These are phyloP conservation scores for Caradrina kadenii DNA, from an alignment of 2,888 invertebrate species.

Conservation along the genomic window DNA sequence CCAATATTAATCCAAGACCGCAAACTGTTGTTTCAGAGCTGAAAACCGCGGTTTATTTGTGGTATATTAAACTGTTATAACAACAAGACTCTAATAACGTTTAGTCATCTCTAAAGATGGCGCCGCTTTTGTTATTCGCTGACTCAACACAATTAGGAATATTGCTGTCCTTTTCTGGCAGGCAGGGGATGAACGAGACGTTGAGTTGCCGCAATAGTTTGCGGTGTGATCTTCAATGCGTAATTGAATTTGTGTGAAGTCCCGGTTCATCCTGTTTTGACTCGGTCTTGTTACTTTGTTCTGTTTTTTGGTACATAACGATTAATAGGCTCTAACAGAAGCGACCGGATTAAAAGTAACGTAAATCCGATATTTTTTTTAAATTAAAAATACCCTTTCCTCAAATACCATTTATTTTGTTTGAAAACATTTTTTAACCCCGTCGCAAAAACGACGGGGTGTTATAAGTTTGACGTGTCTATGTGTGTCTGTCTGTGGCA, in stretches of 20 bases:
- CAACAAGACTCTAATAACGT: slow-evolving; percentile 33
- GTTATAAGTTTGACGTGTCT: no score
- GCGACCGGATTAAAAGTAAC: no score
- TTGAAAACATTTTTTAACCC: no score
- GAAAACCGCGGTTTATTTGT: slow-evolving; percentile 43
- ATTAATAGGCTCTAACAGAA: background rate
- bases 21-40: slow-evolving; percentile 28
- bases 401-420: no score
- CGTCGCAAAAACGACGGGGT: no score
- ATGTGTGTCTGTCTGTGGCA: no score
- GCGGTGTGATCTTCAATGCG: slow-evolving; percentile 10
- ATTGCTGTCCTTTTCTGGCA: background rate
- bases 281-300: slow-evolving; percentile 2
- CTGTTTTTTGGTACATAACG: background rate
- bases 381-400: no score
- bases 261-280: background rate
- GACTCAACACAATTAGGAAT: slow-evolving; percentile 36
- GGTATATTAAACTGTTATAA: slow-evolving; percentile 44
- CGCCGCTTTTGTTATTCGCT: slow-evolving; percentile 32
- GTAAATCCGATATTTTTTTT: no score
- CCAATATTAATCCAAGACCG: slow-evolving; percentile 44
- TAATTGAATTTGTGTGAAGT: slow-evolving; percentile 3
- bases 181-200: background rate
- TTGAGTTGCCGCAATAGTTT: slow-evolving; percentile 23
- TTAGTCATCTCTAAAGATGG: slow-evolving; percentile 37